Base-by-base conservation (phyloP, 2,797 vertebrate genomes). In the Atherinosoma microstoma region DNA sequence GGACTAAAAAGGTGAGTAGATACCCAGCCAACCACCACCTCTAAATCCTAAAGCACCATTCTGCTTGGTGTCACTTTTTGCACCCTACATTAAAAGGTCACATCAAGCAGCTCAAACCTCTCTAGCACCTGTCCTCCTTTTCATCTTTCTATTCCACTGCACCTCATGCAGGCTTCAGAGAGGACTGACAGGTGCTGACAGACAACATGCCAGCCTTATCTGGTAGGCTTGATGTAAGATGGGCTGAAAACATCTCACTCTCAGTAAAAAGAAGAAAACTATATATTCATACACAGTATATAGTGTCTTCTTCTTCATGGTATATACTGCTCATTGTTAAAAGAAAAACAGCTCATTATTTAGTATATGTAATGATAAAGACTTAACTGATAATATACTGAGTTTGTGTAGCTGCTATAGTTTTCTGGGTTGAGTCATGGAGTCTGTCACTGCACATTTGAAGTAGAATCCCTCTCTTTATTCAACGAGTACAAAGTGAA, bases 161-260 rank as follows among this genome's bases (percentile, higher is more conserved):
- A 10, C 42, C 47, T 42, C 16, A 38, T 38, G 27, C 35, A 49
- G 40, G 67, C 30, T 38, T 16, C 72, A 69, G 64, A 73, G 53
- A 76, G 74, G 10, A 42, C 75, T 62, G 59, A 67, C 72, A 80
- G 73, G 40, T 71, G 63, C 68, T 70, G 75, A 85, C 68, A 58
- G 79, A 73, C 70, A 71, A 67, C 38, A 64, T 76, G 69, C 71
- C 75, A 74, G 59, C 64, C 67, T 49, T 70, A 2, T 60, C 68
- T 42, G 49, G 27, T 58, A 57, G 49, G 40, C 22, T 64, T 72
- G 67, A 64, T 6, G 11, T 47, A 53, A 73, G 79, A 76, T 42
- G 15, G 32, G 45, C 57, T 27, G 68, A 60, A 59, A 79, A 62
- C 54, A 67, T 49, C 32, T 9, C 34, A 2, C 15, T 32, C 51